Percentiles rank a stretch among this genome's conserved stretches.
These are phyloP conservation scores for Podarcis muralis DNA, from an alignment of 2,113 vertebrate genomes.

Conservation along the genomic window DNA sequence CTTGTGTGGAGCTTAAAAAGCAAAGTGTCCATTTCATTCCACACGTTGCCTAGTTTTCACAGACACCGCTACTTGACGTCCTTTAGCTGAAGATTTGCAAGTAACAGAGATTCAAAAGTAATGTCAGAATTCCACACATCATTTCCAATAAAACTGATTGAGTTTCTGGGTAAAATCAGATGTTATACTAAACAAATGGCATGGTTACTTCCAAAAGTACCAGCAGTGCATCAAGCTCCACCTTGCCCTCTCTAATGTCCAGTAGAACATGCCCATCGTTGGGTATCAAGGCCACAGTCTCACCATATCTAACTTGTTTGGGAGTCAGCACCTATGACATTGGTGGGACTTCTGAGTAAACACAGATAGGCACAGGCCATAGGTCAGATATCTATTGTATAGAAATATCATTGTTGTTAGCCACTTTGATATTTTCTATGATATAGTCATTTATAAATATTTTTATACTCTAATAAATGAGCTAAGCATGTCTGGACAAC, in stretches of 20 bases:
- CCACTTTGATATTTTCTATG: too few species aligned
- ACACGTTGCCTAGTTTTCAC: neutral
- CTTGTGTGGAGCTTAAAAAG: neutral
- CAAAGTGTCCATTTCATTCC: neutral
- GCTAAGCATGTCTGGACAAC: neutral
- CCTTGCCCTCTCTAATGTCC: neutral
- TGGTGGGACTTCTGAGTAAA: neutral
- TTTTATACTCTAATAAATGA: neutral
- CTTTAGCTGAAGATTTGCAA: neutral
- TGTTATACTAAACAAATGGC: neutral
- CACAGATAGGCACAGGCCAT: neutral
- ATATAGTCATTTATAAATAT: too few species aligned
- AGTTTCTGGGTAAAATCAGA: neutral
- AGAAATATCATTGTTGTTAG: too few species aligned
- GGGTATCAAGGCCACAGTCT: neutral
- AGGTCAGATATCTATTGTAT: neutral
- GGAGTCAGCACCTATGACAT: neutral
- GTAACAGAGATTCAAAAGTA: neutral
- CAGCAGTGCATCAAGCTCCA: neutral
- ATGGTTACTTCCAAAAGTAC: too few species aligned
- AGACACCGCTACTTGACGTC: neutral
- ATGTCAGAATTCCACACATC: neutral
- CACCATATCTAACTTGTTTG: constrained; percentile 9
- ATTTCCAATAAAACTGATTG: neutral
- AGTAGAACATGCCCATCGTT: neutral